phyloP scores from a whole-genome alignment of 2,113 vertebrate species.

The Cariama cristata region DNA sequence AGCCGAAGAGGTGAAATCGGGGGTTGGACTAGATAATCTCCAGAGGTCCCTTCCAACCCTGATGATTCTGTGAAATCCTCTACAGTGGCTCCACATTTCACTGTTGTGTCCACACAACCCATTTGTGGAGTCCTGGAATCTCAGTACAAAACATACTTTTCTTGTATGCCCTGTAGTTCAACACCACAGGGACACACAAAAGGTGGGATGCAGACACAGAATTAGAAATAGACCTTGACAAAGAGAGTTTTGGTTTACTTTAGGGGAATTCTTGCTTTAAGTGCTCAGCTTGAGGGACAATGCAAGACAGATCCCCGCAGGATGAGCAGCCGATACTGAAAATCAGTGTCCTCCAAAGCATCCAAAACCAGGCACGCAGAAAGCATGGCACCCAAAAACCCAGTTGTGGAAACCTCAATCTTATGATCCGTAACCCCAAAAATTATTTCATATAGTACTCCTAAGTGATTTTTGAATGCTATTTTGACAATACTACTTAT shows the following conservation, averaged over 20 bases:
- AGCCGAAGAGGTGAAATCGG: not conserved
- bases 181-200: accelerated
- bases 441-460: not conserved
- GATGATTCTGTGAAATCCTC: not conserved
- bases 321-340: not conserved
- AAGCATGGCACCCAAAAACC: not conserved
- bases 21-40: too few species aligned
- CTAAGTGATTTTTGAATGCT: not conserved
- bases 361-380: not conserved
- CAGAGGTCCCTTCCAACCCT: too few species aligned
- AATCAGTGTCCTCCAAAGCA: not conserved
- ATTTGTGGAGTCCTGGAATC: not conserved
- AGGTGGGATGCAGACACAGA: not conserved
- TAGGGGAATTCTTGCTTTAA: not conserved
- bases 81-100: accelerated
- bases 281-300: not conserved
- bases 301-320: not conserved
- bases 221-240: not conserved
- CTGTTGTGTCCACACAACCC: not conserved
- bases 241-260: not conserved
- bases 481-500: not conserved
- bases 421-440: not conserved
- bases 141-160: not conserved
- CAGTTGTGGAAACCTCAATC: not conserved
- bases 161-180: accelerated